phyloP scores from a whole-genome alignment of 2,797 vertebrate species.

The Prunella strophiata region DNA sequence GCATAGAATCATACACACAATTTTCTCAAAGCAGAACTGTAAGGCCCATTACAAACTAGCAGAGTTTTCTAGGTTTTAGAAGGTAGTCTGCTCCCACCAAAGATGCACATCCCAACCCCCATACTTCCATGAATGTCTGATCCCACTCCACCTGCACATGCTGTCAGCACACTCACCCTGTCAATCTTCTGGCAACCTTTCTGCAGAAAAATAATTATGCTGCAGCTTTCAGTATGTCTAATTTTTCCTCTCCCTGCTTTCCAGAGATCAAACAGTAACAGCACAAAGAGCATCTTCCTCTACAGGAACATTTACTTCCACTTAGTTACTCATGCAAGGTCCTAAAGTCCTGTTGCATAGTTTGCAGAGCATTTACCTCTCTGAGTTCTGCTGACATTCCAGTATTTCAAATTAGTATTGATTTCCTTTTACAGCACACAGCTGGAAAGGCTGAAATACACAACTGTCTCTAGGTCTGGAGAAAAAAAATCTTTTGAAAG shows the following conservation, averaged over 20 bases:
- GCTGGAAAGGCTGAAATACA: slow-evolving; percentile 46
- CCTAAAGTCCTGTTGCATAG: slow-evolving; percentile 45
- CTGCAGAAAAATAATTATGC: slow-evolving; percentile 26
- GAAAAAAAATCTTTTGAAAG: slow-evolving; percentile 18
- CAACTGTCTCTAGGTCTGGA: slow-evolving; percentile 15
- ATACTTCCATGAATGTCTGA: neutral
- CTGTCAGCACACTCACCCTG: neutral
- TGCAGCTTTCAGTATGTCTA: neutral
- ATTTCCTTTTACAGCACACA: slow-evolving; percentile 63
- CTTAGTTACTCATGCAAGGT: slow-evolving; percentile 31
- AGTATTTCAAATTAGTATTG: slow-evolving; percentile 67
- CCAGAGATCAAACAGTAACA: slow-evolving; percentile 27
- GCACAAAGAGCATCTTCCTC: slow-evolving; percentile 3
- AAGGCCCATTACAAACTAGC: neutral
- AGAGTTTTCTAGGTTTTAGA: neutral
- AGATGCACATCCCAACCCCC: neutral
- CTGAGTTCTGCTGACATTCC: slow-evolving; percentile 48
- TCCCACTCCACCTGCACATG: slow-evolving; percentile 11
- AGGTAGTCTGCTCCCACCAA: neutral
- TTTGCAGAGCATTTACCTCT: slow-evolving; percentile 42
- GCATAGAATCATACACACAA: neutral
- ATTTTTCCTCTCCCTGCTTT: neutral
- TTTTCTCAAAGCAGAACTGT: neutral
- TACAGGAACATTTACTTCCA: slow-evolving; percentile 28
- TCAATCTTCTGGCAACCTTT: slow-evolving; percentile 10